A percentile compares a stretch with the other conserved stretches of the same genome.
phyloP scores from a whole-genome alignment of 2,888 invertebrate species.

The Stenolophus ochropezus region DNA sequence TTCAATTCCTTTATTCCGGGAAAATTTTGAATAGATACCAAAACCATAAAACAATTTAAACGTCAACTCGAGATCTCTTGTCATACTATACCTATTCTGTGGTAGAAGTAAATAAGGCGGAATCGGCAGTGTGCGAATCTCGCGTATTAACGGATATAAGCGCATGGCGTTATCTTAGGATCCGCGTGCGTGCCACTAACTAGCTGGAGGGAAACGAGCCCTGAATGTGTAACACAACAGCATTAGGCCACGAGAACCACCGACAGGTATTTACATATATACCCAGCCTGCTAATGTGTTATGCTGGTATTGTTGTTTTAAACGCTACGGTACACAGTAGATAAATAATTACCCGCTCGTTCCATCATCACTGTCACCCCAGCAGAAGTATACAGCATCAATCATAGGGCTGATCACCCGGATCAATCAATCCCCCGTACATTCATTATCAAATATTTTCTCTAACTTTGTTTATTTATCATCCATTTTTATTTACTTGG shows the following conservation, averaged over 20 bases:
- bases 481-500: no score
- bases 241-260: constrained; percentile 25
- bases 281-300: constrained; percentile 12
- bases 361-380: not conserved
- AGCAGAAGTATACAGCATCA: not conserved
- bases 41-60: no score
- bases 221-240: constrained; percentile 22
- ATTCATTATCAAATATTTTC: not conserved
- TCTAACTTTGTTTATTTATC: no score
- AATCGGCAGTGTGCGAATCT: not conserved
- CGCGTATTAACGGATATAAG: constrained; percentile 49
- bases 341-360: not conserved
- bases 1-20: no score
- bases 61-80: no score
- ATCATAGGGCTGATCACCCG: not conserved
- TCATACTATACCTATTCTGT: no score
- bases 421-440: not conserved
- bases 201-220: constrained; percentile 34
- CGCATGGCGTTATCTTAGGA: constrained; percentile 48
- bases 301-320: constrained; percentile 33
- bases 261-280: constrained; percentile 29
- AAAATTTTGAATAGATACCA: no score
- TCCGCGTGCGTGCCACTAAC: constrained; percentile 42
- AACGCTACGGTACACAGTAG: not conserved
- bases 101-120: no score